A percentile compares a stretch with the other conserved stretches of the same genome.
Conservation (phyloP, 2,888 invertebrate genomes). For the Oxystoma pomonae region DNA sequence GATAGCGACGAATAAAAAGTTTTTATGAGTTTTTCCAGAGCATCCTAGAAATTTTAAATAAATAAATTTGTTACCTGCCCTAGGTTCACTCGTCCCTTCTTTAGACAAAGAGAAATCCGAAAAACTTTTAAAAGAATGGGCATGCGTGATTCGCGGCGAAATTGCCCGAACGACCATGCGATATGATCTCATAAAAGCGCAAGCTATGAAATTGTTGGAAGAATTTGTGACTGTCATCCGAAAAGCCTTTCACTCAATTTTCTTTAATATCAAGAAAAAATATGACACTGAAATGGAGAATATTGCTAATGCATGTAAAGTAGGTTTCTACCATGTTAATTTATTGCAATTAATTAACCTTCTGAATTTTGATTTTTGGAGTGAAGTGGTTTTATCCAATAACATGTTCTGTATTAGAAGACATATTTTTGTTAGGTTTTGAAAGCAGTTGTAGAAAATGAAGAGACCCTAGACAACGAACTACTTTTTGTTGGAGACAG, state of each 20-base stretch:
- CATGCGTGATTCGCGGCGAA: slow-evolving; percentile 55
- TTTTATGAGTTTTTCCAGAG: too few relatives aligned
- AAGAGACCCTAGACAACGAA: slow-evolving; percentile 45
- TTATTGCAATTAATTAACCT: too few relatives aligned
- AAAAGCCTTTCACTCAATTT: slow-evolving; percentile 51
- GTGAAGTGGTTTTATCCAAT: too few relatives aligned
- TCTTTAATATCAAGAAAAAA: slow-evolving; percentile 47
- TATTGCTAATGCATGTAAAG: slow-evolving; percentile 40
- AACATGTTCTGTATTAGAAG: too few relatives aligned
- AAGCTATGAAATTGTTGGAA: slow-evolving; percentile 49
- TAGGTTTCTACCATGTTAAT: too few relatives aligned
- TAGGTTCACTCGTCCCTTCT: neutral
- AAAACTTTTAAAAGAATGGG: slow-evolving; percentile 54
- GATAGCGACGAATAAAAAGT: too few relatives aligned
- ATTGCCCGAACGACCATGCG: slow-evolving; percentile 51
- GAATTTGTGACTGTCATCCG: slow-evolving; percentile 50
- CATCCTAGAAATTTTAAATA: too few relatives aligned
- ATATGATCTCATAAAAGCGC: slow-evolving; percentile 49
- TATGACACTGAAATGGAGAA: slow-evolving; percentile 45
- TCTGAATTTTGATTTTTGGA: neutral
- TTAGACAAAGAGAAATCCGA: neutral
- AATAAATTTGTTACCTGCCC: too few relatives aligned
- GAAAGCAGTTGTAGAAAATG: slow-evolving; percentile 46
- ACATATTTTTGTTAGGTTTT: slow-evolving; percentile 26
- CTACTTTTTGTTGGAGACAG: slow-evolving; percentile 44